phyloP scores from a whole-genome alignment of 2,888 invertebrate genomes.

The Pseudanteris insignis region DNA sequence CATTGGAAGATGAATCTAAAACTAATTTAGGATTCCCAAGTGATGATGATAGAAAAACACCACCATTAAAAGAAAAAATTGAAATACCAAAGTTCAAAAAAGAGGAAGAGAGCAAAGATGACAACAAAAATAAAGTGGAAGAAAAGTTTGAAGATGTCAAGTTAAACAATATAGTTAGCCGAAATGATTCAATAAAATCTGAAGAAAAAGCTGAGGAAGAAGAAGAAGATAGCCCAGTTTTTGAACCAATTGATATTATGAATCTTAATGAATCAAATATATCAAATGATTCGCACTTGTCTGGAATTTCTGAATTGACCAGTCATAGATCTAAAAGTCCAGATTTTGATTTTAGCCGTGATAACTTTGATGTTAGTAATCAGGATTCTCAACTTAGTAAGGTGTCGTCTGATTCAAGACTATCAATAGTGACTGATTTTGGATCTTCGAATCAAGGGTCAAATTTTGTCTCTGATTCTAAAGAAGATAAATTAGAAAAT shows the following conservation, averaged over 20 bases:
- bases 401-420: slow-evolving; percentile 71
- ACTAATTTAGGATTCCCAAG: slow-evolving; percentile 45
- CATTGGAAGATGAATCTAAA: slow-evolving; percentile 49
- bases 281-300: slow-evolving; percentile 71
- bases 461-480: slow-evolving; percentile 53
- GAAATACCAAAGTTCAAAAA: background rate
- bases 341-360: slow-evolving; percentile 62
- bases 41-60: slow-evolving; percentile 30
- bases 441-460: slow-evolving; percentile 66
- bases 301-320: slow-evolving; percentile 70
- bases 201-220: slow-evolving; percentile 69
- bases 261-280: slow-evolving; percentile 68
- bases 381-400: slow-evolving; percentile 74
- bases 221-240: slow-evolving; percentile 74
- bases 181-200: slow-evolving; percentile 60
- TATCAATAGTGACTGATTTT: slow-evolving; percentile 69
- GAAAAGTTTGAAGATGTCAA: slow-evolving; percentile 30
- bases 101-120: slow-evolving; percentile 7
- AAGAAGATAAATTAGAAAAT: slow-evolving; percentile 55
- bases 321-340: slow-evolving; percentile 68
- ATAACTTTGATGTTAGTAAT: slow-evolving; percentile 64
- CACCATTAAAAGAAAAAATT: slow-evolving; percentile 45
- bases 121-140: slow-evolving; percentile 39
- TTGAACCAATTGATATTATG: slow-evolving; percentile 71
- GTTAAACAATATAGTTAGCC: slow-evolving; percentile 62